A percentile compares a stretch with the other conserved stretches of the same genome.
These are phyloP conservation scores for Callimorpha dominula DNA, from an alignment of 2,888 invertebrate genomes.

Conservation along the genomic window DNA sequence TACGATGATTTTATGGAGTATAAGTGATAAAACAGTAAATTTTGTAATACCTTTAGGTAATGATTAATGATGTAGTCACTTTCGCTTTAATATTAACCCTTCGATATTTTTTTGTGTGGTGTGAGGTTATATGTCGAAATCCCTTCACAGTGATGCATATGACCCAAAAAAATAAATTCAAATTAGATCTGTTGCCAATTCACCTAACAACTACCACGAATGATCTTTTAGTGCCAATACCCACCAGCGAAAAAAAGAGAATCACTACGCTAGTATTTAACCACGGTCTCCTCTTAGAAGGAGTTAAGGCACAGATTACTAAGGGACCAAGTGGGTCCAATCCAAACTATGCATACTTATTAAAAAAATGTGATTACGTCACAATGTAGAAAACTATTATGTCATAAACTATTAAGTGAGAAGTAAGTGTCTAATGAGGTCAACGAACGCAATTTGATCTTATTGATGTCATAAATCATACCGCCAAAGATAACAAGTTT, in stretches of 20 bases:
- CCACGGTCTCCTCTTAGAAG: neutral
- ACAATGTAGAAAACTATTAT: neutral
- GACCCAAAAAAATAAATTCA: no score
- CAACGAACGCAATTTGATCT: neutral
- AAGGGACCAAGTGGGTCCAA: neutral
- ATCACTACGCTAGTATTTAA: no score
- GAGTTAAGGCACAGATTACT: neutral
- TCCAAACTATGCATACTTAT: neutral
- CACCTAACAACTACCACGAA: no score
- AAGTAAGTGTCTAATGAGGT: neutral
- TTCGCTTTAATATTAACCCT: neutral
- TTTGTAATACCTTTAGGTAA: neutral
- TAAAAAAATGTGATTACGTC: neutral
- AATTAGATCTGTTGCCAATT: no score
- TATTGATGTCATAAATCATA: neutral
- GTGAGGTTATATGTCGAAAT: neutral
- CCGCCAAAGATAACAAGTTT: neutral
- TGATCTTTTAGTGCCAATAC: no score
- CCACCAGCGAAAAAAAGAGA: no score
- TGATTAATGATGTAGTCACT: neutral
- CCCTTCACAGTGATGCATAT: no score
- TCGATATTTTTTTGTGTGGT: neutral
- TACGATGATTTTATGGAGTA: slow-evolving; percentile 1
- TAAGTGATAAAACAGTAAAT: slow-evolving; percentile 12
- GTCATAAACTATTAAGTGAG: neutral